A percentile compares a stretch with the other conserved stretches of the same genome.
These are phyloP conservation scores for Neodontobutis hainanensis DNA, from an alignment of 2,113 vertebrate species.

Conservation along the genomic window DNA sequence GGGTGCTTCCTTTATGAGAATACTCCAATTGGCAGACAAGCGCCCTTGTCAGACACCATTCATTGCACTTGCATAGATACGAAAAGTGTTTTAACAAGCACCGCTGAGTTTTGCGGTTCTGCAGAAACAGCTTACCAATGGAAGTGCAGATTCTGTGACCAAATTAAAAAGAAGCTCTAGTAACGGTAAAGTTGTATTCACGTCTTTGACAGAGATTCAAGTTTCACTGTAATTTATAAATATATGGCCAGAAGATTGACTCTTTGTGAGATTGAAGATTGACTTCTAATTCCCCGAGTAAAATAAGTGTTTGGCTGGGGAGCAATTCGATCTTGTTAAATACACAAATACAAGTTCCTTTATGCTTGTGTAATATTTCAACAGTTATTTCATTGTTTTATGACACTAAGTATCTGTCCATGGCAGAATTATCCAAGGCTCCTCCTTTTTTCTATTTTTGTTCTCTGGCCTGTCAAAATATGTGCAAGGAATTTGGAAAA, in stretches of 20 bases:
- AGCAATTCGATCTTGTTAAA: conserved; percentile 13
- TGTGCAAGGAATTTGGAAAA: conserved; percentile 28
- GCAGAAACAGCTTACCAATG: conserved; percentile 58
- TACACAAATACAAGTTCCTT: no score
- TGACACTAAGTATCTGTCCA: no score
- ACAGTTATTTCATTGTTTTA: no score
- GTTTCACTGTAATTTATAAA: conserved; percentile 24
- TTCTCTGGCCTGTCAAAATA: conserved; percentile 17
- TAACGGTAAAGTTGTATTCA: conserved; percentile 42
- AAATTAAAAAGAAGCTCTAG: conserved; percentile 48
- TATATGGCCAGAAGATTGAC: not conserved
- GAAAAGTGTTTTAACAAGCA: conserved; percentile 74
- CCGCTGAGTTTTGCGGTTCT: conserved; percentile 45
- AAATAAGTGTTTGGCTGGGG: no score
- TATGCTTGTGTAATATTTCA: no score
- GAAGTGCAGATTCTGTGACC: conserved; percentile 50
- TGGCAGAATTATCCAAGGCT: not conserved
- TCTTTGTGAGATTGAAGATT: no score
- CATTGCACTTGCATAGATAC: conserved; percentile 71
- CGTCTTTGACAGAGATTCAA: conserved; percentile 40
- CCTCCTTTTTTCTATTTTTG: conserved; percentile 30
- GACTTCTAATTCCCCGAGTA: no score
- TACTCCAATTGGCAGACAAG: conserved; percentile 71
- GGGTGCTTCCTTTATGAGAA: conserved; percentile 70
- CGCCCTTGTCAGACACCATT: conserved; percentile 73